Percentiles rank a stretch among this genome's conserved stretches.
These are phyloP conservation scores for Aphelenchoides besseyi DNA, from an alignment of 1,140 invertebrate genomes.

Conservation along the genomic window DNA sequence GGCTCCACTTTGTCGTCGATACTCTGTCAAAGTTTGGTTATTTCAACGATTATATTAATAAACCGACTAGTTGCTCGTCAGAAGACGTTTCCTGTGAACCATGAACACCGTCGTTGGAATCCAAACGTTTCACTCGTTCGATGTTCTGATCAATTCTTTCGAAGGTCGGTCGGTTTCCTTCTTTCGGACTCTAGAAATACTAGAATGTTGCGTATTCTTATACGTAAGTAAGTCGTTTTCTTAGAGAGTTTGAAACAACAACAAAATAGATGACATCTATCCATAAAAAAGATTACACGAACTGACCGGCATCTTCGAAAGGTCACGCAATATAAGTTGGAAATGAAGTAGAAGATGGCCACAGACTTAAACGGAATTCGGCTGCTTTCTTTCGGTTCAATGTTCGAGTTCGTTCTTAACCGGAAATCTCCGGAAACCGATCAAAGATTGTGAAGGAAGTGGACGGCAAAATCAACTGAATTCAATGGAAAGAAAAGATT, in stretches of 20 bases:
- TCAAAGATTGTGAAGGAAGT: neutral
- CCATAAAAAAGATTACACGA: neutral
- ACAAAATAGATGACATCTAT: neutral
- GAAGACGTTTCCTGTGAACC: neutral
- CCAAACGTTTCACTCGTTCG: slow-evolving; percentile 10
- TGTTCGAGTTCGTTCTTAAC: neutral
- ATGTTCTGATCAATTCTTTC: neutral
- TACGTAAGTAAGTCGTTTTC: too few relatives aligned
- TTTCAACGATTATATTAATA: too few relatives aligned
- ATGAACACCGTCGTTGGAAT: neutral
- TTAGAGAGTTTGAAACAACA: neutral
- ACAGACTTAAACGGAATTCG: neutral
- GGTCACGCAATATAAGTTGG: neutral
- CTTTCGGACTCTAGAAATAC: neutral
- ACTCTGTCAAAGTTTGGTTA: too few relatives aligned
- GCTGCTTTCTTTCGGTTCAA: neutral
- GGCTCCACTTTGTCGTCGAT: slow-evolving; percentile 27
- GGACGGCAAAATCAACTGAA: neutral
- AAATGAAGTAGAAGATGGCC: neutral
- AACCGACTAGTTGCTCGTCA: slow-evolving; percentile 9
- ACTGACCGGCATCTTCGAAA: neutral
- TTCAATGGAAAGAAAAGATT: too few relatives aligned
- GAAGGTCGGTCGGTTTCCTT: neutral
- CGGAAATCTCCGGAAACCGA: neutral
- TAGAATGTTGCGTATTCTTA: neutral